phyloP scores from a whole-genome alignment of 2,113 vertebrate species.

The Vulpes lagopus region DNA sequence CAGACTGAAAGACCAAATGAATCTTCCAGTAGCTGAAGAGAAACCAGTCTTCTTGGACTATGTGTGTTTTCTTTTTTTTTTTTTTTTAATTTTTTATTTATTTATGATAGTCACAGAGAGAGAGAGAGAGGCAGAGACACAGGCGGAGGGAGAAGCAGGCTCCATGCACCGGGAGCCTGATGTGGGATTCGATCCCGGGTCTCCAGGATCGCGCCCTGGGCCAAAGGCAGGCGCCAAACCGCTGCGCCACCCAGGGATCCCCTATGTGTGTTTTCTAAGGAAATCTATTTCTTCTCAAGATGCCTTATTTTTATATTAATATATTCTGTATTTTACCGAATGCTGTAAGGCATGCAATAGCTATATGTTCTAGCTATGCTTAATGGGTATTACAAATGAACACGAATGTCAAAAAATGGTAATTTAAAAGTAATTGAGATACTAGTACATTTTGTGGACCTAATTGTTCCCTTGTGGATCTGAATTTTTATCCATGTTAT shows the following conservation, averaged over 20 bases:
- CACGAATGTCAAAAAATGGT: not conserved
- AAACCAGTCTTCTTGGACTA: not conserved
- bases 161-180: no score
- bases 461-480: slow-evolving; percentile 20
- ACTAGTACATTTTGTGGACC: not conserved
- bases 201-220: no score
- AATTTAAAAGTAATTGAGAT: not conserved
- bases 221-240: no score
- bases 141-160: no score
- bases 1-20: not conserved
- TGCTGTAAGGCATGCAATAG: not conserved
- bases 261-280: not conserved
- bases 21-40: not conserved
- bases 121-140: no score
- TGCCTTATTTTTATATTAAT: not conserved
- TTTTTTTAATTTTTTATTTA: no score
- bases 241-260: no score
- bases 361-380: not conserved
- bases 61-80: not conserved
- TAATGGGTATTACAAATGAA: not conserved
- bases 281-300: slow-evolving; percentile 18
- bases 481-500: not conserved
- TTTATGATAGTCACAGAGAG: no score
- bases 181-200: no score
- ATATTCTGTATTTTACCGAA: not conserved